Conservation (phyloP, 2,113 vertebrate genomes). For the Pygoscelis adeliae region DNA sequence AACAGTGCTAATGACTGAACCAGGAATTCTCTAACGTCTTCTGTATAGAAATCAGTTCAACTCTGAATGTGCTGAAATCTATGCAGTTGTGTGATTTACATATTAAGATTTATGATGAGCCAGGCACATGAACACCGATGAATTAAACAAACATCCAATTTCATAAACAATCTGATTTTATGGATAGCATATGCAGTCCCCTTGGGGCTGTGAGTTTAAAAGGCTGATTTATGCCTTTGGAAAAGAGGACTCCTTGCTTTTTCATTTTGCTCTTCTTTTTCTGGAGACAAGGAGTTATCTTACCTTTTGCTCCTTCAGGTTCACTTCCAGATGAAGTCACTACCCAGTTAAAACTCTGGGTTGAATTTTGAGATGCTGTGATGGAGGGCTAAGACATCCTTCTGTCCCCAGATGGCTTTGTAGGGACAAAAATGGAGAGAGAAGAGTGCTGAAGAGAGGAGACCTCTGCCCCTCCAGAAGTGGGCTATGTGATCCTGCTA, state of each 20-base stretch:
- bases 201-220: background rate
- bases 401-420: background rate
- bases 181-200: background rate
- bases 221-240: background rate
- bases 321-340: background rate
- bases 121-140: background rate
- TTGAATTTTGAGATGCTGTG: background rate
- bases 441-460: background rate
- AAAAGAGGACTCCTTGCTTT: background rate
- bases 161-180: constrained; percentile 2
- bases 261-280: background rate
- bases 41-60: background rate
- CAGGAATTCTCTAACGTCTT: background rate
- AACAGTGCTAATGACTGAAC: background rate
- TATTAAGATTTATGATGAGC: constrained; percentile 1
- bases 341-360: background rate
- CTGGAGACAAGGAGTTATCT: background rate
- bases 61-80: background rate
- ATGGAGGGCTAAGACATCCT: background rate
- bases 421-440: background rate
- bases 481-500: background rate
- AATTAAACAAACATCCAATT: constrained; percentile 30
- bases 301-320: background rate
- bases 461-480: background rate
- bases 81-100: background rate